Evolutionary conservation across 2,113 vertebrate genomes (phyloP), one percentile per base, ranked within the genome.

Genomic region (Sapajus apella): DNA sequence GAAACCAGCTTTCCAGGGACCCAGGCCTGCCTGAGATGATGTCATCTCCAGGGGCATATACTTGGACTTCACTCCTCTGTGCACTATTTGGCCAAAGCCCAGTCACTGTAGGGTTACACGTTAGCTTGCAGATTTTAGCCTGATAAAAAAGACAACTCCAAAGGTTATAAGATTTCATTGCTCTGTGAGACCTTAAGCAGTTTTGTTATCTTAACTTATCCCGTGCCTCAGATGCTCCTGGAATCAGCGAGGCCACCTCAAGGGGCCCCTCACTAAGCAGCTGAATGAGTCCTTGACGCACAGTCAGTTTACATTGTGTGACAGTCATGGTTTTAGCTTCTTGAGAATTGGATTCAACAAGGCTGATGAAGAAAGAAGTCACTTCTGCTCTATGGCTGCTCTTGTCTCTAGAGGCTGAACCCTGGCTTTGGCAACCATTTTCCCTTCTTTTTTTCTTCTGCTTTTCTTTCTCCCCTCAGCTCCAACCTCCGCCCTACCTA

Each of bases 231-330:
- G 40, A 76, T 5, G 43, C 32, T 81, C 25, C 80, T 12, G n/a
- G 56, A 50, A 43, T 30, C 14, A 30, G 82, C n/a, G 50, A 94
- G 97, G 80, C 45, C 1, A 11, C 82, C 20, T 96, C n/a, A 16
- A 58, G 58, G 30, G 13, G 4, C 12, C 61, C 4, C 25, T 77
- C 37, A 21, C 32, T 37, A 40, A 23, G 75, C 35, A 32, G 40
- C 40, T 12, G 40, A 58, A 35, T n/a, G 58, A 64, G 37, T 23
- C 35, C 8, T 21, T 55, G 50, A 45, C 17, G 25, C 52, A 56
- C 2, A 6, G 27, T 35, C 79, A 45, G 35, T 23, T 87, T 45
- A 12, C 0, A 0, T 25, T 58, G 8, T 18, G 6, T 18, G 16
- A 64, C 14, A 56, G 27, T 9, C 8, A 16, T 27, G 14, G 20